Conservation (phyloP, 2,888 invertebrate species). For the Pedicia rivosa region DNA sequence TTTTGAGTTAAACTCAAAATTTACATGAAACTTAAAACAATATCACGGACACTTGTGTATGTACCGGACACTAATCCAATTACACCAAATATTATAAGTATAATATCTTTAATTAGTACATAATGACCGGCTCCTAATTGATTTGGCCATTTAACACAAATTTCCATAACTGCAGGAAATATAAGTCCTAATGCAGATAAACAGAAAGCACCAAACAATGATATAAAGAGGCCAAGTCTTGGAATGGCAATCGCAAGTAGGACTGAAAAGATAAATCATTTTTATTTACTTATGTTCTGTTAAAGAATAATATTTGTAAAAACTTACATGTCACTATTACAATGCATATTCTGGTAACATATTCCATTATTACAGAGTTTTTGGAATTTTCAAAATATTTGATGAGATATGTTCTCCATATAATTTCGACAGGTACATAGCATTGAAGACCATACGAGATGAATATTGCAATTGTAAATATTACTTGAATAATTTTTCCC, state of each 20-base stretch:
- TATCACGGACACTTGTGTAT: conserved; percentile 42
- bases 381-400: conserved; percentile 24
- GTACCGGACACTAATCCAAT: conserved; percentile 50
- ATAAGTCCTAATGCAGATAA: conserved; percentile 55
- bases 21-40: conserved; percentile 31
- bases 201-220: conserved; percentile 57
- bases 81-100: conserved; percentile 41
- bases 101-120: conserved; percentile 35
- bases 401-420: conserved; percentile 41
- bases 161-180: conserved; percentile 58
- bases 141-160: conserved; percentile 52
- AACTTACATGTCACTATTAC: conserved; percentile 46
- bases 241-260: conserved; percentile 53
- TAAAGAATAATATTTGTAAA: background rate
- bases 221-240: conserved; percentile 55
- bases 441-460: conserved; percentile 77
- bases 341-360: conserved; percentile 34
- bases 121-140: conserved; percentile 33
- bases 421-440: conserved; percentile 71
- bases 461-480: conserved; percentile 54
- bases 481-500: conserved; percentile 43
- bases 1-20: too few species aligned
- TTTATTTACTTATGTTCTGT: too few species aligned
- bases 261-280: conserved; percentile 38
- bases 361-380: conserved; percentile 33